Evolutionary conservation across 2,113 vertebrate species (phyloP), one percentile per base, ranked within the genome.

Genomic region (Eretmochelys imbricata): DNA sequence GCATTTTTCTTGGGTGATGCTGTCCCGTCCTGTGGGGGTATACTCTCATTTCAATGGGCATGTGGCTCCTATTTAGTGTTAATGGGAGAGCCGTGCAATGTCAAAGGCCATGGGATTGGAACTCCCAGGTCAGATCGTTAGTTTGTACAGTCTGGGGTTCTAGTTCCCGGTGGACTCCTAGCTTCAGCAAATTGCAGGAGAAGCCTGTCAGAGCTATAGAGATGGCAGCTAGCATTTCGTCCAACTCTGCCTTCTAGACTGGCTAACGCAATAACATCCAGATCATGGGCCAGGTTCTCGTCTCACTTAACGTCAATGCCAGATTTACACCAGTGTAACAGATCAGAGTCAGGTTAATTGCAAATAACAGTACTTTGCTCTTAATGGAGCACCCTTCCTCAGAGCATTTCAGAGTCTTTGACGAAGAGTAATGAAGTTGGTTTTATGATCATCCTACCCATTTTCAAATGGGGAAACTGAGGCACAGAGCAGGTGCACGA

Each of bases 11-110:
- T 31, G 4, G 78, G 35, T 72, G 46, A 25, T 11, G 29, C 50
- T 0, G 0, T 49, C 20, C 20, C 38, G 9, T 75, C 0, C 2
- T 16, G n/a, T 10, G 2, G 46, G 81, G 19, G 5, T 10, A 3
- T 5, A 11, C 1, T 75, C 4, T 35, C 35, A 2, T 10, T 0
- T 1, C 12, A 7, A 1, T 3, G 20, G 35, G 22, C 19, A 85
- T 19, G 0, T 3, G 5, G 12, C 16, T 48, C 20, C 1, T 72
- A 38, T 38, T 38, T 75, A 9, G n/a, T 38, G n/a, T 72, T 38
- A 38, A 10, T n/a, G 19, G 69, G n/a, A n/a, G 69, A 24, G 35
- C n/a, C 38, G n/a, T n/a, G 35, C 69, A 24, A 10, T 75, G 69
- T 42, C 69, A 75, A 38, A 22, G 69, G n/a, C 35, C 69, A 22